These are phyloP conservation scores for Apis laboriosa DNA, from an alignment of 1,140 invertebrate genomes.

Conservation along the genomic window DNA sequence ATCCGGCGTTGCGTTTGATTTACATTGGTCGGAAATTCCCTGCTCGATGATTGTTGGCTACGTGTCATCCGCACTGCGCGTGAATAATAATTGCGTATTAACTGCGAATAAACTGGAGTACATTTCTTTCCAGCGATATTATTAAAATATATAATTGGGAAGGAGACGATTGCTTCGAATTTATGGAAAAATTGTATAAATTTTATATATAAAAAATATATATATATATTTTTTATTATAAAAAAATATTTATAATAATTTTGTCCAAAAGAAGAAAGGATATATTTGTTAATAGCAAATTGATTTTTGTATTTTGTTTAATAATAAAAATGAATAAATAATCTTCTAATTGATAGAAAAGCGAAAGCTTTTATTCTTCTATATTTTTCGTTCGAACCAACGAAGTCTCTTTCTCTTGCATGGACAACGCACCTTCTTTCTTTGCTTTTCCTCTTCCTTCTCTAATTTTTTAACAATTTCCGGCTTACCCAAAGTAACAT, in stretches of 20 bases:
- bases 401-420: constrained; percentile 48
- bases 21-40: constrained; percentile 14
- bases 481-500: constrained; percentile 48
- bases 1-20: constrained; percentile 10
- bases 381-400: constrained; percentile 26
- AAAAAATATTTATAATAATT: too few relatives aligned
- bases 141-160: background rate
- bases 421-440: background rate
- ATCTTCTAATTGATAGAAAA: too few relatives aligned
- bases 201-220: too few relatives aligned
- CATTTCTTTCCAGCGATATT: background rate
- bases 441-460: background rate
- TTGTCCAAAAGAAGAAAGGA: too few relatives aligned
- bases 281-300: background rate
- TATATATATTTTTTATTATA: too few relatives aligned
- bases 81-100: constrained; percentile 28
- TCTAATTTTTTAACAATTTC: background rate
- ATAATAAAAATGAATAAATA: too few relatives aligned
- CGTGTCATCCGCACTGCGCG: constrained; percentile 13
- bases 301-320: background rate
- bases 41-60: background rate
- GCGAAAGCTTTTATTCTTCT: too few relatives aligned
- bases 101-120: constrained; percentile 7
- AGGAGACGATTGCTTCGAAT: background rate
- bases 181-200: background rate